Base-by-base conservation (phyloP, 1,140 invertebrate genomes). In the Polypedilum vanderplanki region DNA sequence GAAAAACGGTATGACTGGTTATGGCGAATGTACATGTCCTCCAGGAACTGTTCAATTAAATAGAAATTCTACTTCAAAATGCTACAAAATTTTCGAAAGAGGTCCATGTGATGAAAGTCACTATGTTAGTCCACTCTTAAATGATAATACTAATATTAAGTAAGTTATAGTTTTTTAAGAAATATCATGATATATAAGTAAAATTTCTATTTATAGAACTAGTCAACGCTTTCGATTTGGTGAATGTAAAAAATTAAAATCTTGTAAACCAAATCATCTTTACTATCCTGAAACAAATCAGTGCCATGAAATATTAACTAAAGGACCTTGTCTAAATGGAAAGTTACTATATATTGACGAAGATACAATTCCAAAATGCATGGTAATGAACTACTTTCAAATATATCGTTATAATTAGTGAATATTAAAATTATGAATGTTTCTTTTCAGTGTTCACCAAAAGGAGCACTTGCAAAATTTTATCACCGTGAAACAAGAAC, bases 301-400 rank as follows among this genome's bases (percentile, higher is more conserved):
- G 75, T 93, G 92, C 80, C 92, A 93, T 80, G 84, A 86, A 24
- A 84, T 85, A 67, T 81, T 88, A 7, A 88, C 86, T 0, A 87
- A 87, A 80, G 92, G 92, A 0, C 92, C 92, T 0, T 94, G 92
- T 80, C 85, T 88, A 1, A 87, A 87, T 75, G 92, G 92, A 0
- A 87, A 90, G 76, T 82, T 93, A 0, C 79, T 93, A 8, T 84
- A 84, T 7, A 75, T 82, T 0, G 87, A 85, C 0, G 81, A 86
- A n/a, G 85, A 89, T 77, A 86, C 86, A 0, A 76, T 90, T 3
- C 86, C 88, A 1, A 84, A 84, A 57, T 91, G 90, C 79, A 84
- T 84, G 41, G 85, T 57, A 57, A 57, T 86, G 76, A 82, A 80
- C 33, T 20, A 18, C 1, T 41, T 17, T 57, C 3, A 76, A 0